These are phyloP conservation scores for Acanthococcus lagerstroemiae DNA, from an alignment of 2,888 invertebrate genomes.

Conservation along the genomic window DNA sequence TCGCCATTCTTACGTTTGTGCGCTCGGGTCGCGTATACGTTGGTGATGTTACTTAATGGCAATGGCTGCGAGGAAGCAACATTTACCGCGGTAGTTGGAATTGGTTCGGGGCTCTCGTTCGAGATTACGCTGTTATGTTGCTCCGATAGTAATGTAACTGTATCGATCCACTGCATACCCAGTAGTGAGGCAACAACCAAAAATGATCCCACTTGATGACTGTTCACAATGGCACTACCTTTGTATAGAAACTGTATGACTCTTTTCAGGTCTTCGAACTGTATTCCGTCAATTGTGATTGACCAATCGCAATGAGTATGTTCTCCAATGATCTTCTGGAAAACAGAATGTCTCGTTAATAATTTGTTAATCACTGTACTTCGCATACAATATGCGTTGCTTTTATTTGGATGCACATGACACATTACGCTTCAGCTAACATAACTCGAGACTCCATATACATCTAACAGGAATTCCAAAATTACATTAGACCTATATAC, in stretches of 20 bases:
- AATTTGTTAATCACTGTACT: too few species aligned
- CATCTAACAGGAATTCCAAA: too few species aligned
- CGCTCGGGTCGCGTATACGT: neutral
- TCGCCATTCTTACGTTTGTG: constrained; percentile 17
- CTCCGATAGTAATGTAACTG: neutral
- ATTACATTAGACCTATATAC: neutral
- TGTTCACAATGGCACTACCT: neutral
- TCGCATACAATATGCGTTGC: too few species aligned
- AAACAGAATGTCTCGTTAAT: neutral
- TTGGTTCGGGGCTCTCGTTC: neutral
- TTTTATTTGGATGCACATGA: too few species aligned
- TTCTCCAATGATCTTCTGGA: constrained; percentile 17
- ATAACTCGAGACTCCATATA: too few species aligned
- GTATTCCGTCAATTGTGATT: constrained; percentile 13
- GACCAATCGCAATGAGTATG: constrained; percentile 8
- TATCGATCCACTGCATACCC: constrained; percentile 17
- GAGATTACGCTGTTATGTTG: neutral
- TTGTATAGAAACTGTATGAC: constrained; percentile 22
- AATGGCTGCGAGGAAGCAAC: neutral
- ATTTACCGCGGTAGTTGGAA: too few species aligned
- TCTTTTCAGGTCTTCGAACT: constrained; percentile 11
- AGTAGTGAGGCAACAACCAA: constrained; percentile 17
- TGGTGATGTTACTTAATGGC: constrained; percentile 10
- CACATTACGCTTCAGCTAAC: too few species aligned
- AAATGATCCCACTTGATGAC: constrained; percentile 13